phyloP scores from a whole-genome alignment of 2,888 invertebrate species.

The Athripsodes cinereus region DNA sequence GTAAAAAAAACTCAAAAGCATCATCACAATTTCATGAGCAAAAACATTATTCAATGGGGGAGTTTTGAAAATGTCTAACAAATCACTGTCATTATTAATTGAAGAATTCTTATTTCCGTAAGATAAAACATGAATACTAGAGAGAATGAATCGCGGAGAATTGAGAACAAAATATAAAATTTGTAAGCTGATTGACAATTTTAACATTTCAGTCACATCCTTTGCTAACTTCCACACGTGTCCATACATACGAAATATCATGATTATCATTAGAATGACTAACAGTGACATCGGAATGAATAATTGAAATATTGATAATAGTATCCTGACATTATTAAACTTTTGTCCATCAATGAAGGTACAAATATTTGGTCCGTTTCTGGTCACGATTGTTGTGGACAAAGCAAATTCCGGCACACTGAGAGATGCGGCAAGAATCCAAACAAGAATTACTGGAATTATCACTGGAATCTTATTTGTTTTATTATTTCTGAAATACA shows the following conservation, averaged over 20 bases:
- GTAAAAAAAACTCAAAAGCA: slow-evolving; percentile 20
- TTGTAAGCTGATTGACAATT: slow-evolving; percentile 41
- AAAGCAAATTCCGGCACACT: slow-evolving; percentile 55
- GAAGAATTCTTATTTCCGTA: background rate
- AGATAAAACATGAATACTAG: slow-evolving; percentile 30
- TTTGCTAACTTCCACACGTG: background rate
- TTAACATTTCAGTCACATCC: slow-evolving; percentile 36
- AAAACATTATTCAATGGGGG: slow-evolving; percentile 22
- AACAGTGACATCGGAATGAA: slow-evolving; percentile 40
- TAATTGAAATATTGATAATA: slow-evolving; percentile 41
- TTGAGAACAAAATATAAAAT: slow-evolving; percentile 37
- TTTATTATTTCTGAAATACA: slow-evolving; percentile 33
- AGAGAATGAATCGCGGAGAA: slow-evolving; percentile 38
- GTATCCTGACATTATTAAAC: slow-evolving; percentile 40
- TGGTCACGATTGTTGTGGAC: slow-evolving; percentile 43
- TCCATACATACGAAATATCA: slow-evolving; percentile 30
- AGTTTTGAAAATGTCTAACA: slow-evolving; percentile 12
- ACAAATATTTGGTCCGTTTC: slow-evolving; percentile 41
- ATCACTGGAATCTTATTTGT: slow-evolving; percentile 39
- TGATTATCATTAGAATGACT: slow-evolving; percentile 34
- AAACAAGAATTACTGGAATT: slow-evolving; percentile 51
- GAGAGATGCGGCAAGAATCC: slow-evolving; percentile 52
- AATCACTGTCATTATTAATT: slow-evolving; percentile 1
- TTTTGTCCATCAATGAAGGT: slow-evolving; percentile 49
- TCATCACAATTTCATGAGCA: slow-evolving; percentile 13